These are phyloP conservation scores for Ochotona princeps DNA, from an alignment of 2,113 vertebrate genomes.

Conservation along the genomic window DNA sequence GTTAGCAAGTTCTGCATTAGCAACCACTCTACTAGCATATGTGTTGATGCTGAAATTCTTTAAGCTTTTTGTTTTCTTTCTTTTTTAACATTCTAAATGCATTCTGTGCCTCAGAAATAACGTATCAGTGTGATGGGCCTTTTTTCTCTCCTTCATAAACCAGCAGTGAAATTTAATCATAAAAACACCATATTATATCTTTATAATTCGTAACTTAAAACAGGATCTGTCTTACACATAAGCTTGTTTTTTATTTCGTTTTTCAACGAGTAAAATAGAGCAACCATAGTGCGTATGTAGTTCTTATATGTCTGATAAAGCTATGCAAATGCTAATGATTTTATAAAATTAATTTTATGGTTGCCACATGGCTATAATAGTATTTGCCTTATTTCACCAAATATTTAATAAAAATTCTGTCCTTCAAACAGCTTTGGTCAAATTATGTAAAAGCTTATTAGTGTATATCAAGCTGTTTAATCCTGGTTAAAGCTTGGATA, in stretches of 20 bases:
- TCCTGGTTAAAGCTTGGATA: constrained; percentile 37
- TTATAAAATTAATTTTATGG: constrained; percentile 41
- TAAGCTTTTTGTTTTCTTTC: neutral
- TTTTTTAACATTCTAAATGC: neutral
- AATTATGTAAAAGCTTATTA: constrained; percentile 49
- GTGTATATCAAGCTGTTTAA: constrained; percentile 17
- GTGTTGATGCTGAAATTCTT: constrained; percentile 36
- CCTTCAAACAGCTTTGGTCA: constrained; percentile 56
- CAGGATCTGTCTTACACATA: constrained; percentile 39
- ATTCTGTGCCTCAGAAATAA: constrained; percentile 31
- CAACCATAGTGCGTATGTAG: constrained; percentile 11
- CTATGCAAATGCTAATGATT: constrained; percentile 66
- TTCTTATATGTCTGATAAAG: constrained; percentile 47
- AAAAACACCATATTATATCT: constrained; percentile 33
- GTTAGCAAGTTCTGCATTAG: constrained; percentile 20
- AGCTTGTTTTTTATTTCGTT: constrained; percentile 28
- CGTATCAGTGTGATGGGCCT: neutral
- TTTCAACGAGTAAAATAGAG: constrained; percentile 49
- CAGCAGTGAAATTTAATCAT: constrained; percentile 34
- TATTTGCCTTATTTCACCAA: constrained; percentile 63
- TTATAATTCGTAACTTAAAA: constrained; percentile 54
- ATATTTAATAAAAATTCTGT: constrained; percentile 43
- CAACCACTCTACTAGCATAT: neutral
- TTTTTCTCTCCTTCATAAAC: neutral
- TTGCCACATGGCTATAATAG: constrained; percentile 52